phyloP scores from a whole-genome alignment of 92 coral and sea anemone genomes.

The Epizoanthus fatuus region DNA sequence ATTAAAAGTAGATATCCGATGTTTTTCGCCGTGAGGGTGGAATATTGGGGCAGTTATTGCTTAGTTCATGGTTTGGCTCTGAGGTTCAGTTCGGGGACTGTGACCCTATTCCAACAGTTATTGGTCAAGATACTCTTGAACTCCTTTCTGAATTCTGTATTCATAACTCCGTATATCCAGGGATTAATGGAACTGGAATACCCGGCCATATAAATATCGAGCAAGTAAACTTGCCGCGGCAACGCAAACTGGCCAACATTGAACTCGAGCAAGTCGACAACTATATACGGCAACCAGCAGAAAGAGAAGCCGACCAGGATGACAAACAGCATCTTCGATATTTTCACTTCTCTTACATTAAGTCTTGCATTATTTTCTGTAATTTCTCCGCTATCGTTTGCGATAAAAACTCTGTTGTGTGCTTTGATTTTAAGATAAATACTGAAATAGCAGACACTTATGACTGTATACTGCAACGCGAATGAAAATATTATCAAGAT shows the following conservation, averaged over 20 bases:
- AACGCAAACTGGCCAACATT: neutral
- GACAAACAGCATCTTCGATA: slow-evolving; percentile 5
- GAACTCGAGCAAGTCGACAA: neutral
- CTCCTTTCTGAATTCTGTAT: slow-evolving; percentile 5
- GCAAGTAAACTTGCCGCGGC: slow-evolving; percentile 11
- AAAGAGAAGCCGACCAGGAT: slow-evolving; percentile 7
- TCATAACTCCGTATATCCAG: slow-evolving; percentile 23
- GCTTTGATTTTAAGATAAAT: neutral
- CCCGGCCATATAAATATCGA: slow-evolving; percentile 26
- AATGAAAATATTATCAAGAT: slow-evolving; percentile 1
- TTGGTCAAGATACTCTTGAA: neutral
- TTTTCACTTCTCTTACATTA: slow-evolving; percentile 9
- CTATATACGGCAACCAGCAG: slow-evolving; percentile 20
- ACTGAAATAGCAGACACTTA: neutral
- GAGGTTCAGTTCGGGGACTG: neutral
- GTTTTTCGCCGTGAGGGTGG: no score
- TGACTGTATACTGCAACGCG: neutral
- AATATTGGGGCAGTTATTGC: no score
- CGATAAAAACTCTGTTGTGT: slow-evolving; percentile 15
- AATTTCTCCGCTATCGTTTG: neutral
- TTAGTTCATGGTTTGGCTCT: neutral
- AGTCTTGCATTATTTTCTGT: neutral
- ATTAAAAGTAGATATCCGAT: no score
- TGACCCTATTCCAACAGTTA: neutral
- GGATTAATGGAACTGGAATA: slow-evolving; percentile 22